These are phyloP conservation scores for Alsophila aescularia DNA, from an alignment of 2,888 invertebrate species.

Conservation along the genomic window DNA sequence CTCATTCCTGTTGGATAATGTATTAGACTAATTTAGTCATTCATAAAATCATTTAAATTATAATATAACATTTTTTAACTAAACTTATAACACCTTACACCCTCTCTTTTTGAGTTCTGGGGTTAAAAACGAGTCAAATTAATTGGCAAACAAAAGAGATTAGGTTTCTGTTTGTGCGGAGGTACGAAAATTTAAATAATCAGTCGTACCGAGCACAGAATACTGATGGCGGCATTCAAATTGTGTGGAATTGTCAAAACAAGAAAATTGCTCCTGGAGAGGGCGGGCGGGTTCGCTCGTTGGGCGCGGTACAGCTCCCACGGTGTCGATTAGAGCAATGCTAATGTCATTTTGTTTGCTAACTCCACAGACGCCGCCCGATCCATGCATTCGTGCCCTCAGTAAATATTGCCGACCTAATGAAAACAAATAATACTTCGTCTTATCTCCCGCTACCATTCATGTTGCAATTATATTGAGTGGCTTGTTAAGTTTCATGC, in stretches of 20 bases:
- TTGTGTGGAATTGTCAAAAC: conserved; percentile 69
- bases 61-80: too few relatives aligned
- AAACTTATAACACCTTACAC: too few relatives aligned
- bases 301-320: conserved; percentile 60
- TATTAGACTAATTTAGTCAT: too few relatives aligned
- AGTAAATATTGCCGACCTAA: conserved; percentile 58
- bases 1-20: too few relatives aligned
- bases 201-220: conserved; percentile 61
- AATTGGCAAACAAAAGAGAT: conserved; percentile 68
- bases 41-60: too few relatives aligned
- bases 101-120: too few relatives aligned
- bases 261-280: conserved; percentile 67
- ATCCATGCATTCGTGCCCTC: conserved; percentile 54
- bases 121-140: conserved; percentile 59
- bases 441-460: conserved; percentile 60
- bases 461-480: conserved; percentile 51
- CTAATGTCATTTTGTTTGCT: conserved; percentile 75
- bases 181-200: conserved; percentile 73
- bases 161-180: conserved; percentile 64
- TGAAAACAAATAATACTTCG: conserved; percentile 52
- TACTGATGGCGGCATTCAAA: conserved; percentile 71
- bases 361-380: conserved; percentile 66
- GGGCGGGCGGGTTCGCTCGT: conserved; percentile 49
- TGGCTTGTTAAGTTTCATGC: conserved; percentile 32
- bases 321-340: conserved; percentile 76